These are phyloP conservation scores for Junco hyemalis DNA, from an alignment of 2,113 vertebrate genomes.

Conservation along the genomic window DNA sequence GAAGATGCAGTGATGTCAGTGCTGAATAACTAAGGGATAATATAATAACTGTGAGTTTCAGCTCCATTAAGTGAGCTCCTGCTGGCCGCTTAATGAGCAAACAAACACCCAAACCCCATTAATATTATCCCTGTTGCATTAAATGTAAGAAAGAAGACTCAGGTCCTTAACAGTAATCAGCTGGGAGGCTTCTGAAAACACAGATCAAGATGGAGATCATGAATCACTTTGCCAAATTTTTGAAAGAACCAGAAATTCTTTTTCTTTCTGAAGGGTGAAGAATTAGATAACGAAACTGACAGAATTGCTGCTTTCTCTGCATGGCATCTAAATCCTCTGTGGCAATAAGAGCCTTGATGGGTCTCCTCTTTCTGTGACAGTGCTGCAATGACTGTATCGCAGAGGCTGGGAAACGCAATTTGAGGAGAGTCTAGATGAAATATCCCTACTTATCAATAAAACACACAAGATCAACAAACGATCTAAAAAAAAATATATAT, in stretches of 20 bases:
- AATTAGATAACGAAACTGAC: not conserved
- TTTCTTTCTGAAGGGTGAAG: not conserved
- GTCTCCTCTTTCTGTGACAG: not conserved
- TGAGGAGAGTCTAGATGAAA: not conserved
- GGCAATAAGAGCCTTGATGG: not conserved
- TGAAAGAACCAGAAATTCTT: not conserved
- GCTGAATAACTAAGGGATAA: slow-evolving; percentile 56
- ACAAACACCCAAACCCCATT: slow-evolving; percentile 8
- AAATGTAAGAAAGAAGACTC: not conserved
- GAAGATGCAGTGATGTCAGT: slow-evolving; percentile 39
- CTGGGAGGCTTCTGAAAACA: not conserved
- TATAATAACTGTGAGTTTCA: slow-evolving; percentile 50
- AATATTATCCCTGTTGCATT: slow-evolving; percentile 26
- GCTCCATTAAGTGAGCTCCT: slow-evolving; percentile 45
- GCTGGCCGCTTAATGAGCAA: slow-evolving; percentile 61
- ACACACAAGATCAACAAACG: not conserved
- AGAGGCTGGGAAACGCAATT: not conserved
- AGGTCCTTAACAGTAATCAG: not conserved
- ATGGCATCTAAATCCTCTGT: not conserved
- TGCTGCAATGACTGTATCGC: fast-evolving
- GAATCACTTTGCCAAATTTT: not conserved
- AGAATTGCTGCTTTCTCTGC: not conserved
- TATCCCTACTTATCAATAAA: not conserved
- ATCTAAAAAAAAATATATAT: not conserved
- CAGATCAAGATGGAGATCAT: not conserved